These are phyloP conservation scores for Caenorhabditis angaria DNA, from an alignment of 2,888 invertebrate genomes.

Conservation along the genomic window DNA sequence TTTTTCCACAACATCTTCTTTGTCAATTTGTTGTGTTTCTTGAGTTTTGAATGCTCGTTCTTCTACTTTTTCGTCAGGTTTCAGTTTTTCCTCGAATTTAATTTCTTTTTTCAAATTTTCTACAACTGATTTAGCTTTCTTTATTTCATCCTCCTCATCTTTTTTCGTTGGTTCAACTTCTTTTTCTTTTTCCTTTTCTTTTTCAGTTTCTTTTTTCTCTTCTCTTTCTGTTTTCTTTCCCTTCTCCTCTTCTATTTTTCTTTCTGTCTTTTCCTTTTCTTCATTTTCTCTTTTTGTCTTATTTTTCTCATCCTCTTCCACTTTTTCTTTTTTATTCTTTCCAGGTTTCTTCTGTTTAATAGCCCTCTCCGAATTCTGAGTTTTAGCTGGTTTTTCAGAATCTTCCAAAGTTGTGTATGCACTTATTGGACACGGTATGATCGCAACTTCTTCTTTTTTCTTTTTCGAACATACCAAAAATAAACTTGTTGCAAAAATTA, in stretches of 20 bases:
- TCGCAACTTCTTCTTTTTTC: not conserved
- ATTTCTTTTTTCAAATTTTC: not conserved
- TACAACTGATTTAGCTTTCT: too few species aligned
- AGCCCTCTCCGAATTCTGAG: constrained; percentile 9
- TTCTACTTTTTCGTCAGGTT: constrained; percentile 3
- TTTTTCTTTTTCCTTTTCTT: constrained; percentile 13
- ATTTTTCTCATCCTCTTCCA: constrained; percentile 12
- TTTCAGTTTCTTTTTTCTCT: not conserved
- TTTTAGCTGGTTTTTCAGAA: not conserved
- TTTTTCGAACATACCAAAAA: not conserved
- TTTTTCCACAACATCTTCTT: too few species aligned
- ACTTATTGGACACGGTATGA: not conserved
- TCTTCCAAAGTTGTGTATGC: not conserved
- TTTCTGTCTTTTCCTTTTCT: constrained; percentile 3
- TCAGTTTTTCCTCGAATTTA: not conserved
- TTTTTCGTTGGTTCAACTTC: constrained; percentile 5
- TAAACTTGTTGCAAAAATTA: not conserved
- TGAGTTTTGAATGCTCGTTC: constrained; percentile 19
- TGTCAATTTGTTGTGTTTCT: too few species aligned
- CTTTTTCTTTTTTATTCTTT: constrained; percentile 4
- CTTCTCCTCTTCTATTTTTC: constrained; percentile 9
- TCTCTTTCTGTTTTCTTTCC: constrained; percentile 1
- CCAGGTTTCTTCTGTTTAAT: constrained; percentile 8
- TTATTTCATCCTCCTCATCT: not conserved
- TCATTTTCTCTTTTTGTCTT: constrained; percentile 12